Percentiles rank a stretch among this genome's conserved stretches.
phyloP scores from a whole-genome alignment of 2,888 invertebrate genomes.

The Idaea biselata region DNA sequence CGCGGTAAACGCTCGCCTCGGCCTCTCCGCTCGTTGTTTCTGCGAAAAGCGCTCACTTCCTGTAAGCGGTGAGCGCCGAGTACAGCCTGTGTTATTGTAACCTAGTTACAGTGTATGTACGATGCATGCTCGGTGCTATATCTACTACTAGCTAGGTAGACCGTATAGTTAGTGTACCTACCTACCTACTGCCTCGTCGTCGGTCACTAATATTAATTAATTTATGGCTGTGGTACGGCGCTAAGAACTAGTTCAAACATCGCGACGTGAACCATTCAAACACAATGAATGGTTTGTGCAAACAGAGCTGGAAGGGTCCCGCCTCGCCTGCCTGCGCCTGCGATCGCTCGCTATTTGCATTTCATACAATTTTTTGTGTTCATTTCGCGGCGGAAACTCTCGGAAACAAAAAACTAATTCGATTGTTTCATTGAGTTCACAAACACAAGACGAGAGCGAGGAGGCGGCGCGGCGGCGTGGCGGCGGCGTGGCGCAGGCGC shows the following conservation, averaged over 20 bases:
- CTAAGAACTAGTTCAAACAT: background rate
- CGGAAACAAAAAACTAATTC: conserved; percentile 18
- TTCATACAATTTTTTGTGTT: conserved; percentile 39
- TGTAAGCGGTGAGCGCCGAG: no score
- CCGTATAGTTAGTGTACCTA: background rate
- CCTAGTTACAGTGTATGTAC: background rate
- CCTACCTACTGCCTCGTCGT: background rate
- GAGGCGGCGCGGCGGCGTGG: no score
- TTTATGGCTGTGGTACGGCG: background rate
- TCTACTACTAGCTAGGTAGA: background rate
- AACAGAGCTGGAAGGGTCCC: background rate
- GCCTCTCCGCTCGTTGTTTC: no score
- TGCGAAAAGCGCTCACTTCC: no score
- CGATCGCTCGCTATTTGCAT: conserved; percentile 12
- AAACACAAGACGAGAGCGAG: background rate
- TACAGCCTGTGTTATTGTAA: background rate
- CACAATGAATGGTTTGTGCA: conserved; percentile 3
- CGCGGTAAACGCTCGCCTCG: no score
- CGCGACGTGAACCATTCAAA: conserved; percentile 2
- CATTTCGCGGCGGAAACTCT: conserved; percentile 47
- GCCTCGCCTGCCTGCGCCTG: background rate
- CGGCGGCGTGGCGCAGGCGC: no score
- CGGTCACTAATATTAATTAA: background rate
- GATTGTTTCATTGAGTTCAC: conserved; percentile 1
- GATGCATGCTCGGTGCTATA: background rate